A percentile compares a stretch with the other conserved stretches of the same genome.
phyloP scores from a whole-genome alignment of 2,888 invertebrate genomes.

The Ormyrus thymus region DNA sequence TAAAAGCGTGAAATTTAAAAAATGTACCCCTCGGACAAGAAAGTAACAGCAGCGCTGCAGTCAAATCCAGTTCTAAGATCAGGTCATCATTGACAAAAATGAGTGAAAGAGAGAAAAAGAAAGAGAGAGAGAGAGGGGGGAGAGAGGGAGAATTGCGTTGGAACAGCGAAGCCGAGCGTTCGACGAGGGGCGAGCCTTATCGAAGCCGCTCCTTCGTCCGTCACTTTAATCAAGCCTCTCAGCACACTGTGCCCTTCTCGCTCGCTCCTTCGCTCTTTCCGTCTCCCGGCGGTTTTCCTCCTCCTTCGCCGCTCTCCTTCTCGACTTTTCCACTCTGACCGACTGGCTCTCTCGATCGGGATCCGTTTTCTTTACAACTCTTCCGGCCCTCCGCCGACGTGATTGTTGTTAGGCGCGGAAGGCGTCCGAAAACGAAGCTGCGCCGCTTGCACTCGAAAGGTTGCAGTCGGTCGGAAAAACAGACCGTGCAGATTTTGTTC shows the following conservation, averaged over 20 bases:
- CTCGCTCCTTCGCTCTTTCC: not conserved
- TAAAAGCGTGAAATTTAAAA: not conserved
- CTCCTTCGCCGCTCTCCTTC: not conserved
- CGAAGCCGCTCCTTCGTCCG: slow-evolving; percentile 71
- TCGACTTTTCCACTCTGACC: not conserved
- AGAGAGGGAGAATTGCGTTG: not conserved
- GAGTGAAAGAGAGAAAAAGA: not conserved
- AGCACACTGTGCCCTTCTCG: not conserved
- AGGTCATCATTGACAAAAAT: no score
- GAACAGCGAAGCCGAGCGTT: no score
- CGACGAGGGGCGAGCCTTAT: slow-evolving; percentile 61
- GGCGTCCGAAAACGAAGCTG: no score
- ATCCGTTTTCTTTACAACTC: no score
- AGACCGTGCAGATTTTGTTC: no score
- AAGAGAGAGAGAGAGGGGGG: not conserved
- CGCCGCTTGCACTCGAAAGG: no score
- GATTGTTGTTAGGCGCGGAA: no score
- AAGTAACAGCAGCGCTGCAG: not conserved
- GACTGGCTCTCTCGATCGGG: not conserved
- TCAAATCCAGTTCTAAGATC: no score
- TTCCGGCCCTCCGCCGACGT: no score
- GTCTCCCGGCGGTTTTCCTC: not conserved
- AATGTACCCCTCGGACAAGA: not conserved
- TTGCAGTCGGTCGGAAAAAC: no score
- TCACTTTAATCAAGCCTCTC: slow-evolving; percentile 70